Evolutionary conservation across 2,797 vertebrate genomes (phyloP), one percentile per base, ranked within the genome.

Genomic region (Arremon brunneinucha): DNA sequence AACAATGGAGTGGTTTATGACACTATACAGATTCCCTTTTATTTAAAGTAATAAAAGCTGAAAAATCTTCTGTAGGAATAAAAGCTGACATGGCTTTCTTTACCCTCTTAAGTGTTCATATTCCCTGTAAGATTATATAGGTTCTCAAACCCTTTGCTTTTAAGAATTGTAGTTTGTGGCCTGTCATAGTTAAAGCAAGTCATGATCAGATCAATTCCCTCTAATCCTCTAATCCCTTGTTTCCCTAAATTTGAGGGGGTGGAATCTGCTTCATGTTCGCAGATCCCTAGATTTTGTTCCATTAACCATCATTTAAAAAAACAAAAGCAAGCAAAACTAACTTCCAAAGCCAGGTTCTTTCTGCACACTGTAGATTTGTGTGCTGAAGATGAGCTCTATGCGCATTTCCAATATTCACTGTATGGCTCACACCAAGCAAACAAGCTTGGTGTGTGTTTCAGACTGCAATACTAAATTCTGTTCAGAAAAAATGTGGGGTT

Each of bases 311-410:
- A 5, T 77, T 72, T 37, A 12, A 57, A 71, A 50, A 80, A 62
- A 2, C 3, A 32, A 24, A 5, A 17, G 19, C 16, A 12, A 22
- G 12, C 0, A 12, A 80, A n/a, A 28, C 9, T 5, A 39, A 10
- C 21, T 83, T 91, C 12, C 14, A 59, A 43, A 70, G 26, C 8
- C 11, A 44, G 17, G 3, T 35, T 89, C 49, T 83, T 65, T 23
- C 8, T 47, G 41, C 57, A 62, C 8, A 15, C 20, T 52, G 9
- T 65, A 35, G 37, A 32, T 74, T 41, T 30, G 13, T 47, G 13
- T 63, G 52, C 47, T 87, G 39, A 43, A 50, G 41, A 28, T 59
- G 65, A 83, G 30, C 39, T 52, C 2, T 43, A 12, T 55, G 47
- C 43, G 19, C 20, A 2, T 91, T 83, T 82, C 47, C 60, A 27